These are phyloP conservation scores for Hypselothyrea guttata DNA, from an alignment of 2,888 invertebrate species.

Conservation along the genomic window DNA sequence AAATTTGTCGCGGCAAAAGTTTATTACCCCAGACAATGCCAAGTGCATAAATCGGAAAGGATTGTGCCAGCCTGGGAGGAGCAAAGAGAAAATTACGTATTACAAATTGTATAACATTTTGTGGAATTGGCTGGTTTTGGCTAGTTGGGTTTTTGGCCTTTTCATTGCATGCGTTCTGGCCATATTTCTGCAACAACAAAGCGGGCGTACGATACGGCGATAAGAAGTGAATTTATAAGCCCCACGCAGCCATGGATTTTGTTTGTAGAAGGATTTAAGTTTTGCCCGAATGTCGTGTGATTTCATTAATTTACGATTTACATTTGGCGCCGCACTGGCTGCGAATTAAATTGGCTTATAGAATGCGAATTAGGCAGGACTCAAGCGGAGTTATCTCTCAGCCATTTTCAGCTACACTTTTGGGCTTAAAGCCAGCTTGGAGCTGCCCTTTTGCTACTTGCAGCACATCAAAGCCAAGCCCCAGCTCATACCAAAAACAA, in stretches of 20 bases:
- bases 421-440: constrained; percentile 40
- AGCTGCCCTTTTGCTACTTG: constrained; percentile 18
- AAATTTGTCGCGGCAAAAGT: constrained; percentile 76
- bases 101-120: constrained; percentile 65
- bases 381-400: constrained; percentile 14
- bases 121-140: constrained; percentile 45
- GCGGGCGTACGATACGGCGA: constrained; percentile 57
- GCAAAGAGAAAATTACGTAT: constrained; percentile 70
- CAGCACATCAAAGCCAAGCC: constrained; percentile 47
- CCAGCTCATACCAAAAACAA: constrained; percentile 7
- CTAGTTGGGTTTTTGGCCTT: constrained; percentile 41
- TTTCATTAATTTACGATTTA: constrained; percentile 73
- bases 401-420: background rate
- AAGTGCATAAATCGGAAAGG: constrained; percentile 68
- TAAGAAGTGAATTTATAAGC: constrained; percentile 70
- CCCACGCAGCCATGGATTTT: constrained; percentile 32
- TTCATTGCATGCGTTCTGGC: constrained; percentile 62
- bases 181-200: constrained; percentile 63
- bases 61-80: background rate
- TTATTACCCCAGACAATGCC: constrained; percentile 73
- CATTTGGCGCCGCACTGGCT: constrained; percentile 58
- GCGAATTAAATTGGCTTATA: constrained; percentile 71
- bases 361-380: constrained; percentile 41
- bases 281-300: constrained; percentile 49
- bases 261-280: constrained; percentile 64